Percentiles rank a stretch among this genome's conserved stretches.
Conservation (phyloP, 2,113 vertebrate genomes). For the Uria aalge region DNA sequence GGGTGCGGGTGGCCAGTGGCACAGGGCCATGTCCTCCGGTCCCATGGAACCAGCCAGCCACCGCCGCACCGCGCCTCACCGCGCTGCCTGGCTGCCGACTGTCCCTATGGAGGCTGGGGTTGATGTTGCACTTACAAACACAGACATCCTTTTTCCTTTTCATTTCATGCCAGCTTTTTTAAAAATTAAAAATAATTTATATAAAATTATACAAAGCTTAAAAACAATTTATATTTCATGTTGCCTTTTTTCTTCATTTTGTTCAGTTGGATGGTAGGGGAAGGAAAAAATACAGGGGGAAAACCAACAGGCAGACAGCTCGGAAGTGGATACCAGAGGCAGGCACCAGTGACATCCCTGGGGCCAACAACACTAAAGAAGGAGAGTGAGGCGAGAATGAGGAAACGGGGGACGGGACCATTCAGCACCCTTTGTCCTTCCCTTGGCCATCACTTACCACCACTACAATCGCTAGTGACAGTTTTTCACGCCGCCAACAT, state of each 20-base stretch:
- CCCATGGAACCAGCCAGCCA: neutral
- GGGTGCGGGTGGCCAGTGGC: neutral
- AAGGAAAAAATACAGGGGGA: neutral
- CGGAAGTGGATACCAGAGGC: neutral
- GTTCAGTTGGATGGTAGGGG: neutral
- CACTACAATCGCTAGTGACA: neutral
- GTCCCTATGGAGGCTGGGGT: neutral
- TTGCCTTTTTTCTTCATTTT: neutral
- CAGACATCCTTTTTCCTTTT: neutral
- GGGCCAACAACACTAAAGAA: neutral
- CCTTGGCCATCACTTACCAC: neutral
- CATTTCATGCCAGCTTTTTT: neutral
- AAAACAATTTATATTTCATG: neutral
- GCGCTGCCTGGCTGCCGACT: too few relatives aligned
- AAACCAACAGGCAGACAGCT: neutral
- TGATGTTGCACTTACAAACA: neutral
- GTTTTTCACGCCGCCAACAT: neutral
- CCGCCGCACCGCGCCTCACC: fast-evolving
- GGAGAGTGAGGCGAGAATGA: neutral
- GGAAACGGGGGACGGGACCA: neutral
- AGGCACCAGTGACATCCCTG: neutral
- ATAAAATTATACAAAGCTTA: neutral
- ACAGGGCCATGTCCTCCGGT: neutral
- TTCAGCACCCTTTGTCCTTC: neutral
- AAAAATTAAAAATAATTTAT: neutral